Evolutionary conservation across 1,140 invertebrate species (phyloP).

Genomic region (Drosophila leontia): DNA sequence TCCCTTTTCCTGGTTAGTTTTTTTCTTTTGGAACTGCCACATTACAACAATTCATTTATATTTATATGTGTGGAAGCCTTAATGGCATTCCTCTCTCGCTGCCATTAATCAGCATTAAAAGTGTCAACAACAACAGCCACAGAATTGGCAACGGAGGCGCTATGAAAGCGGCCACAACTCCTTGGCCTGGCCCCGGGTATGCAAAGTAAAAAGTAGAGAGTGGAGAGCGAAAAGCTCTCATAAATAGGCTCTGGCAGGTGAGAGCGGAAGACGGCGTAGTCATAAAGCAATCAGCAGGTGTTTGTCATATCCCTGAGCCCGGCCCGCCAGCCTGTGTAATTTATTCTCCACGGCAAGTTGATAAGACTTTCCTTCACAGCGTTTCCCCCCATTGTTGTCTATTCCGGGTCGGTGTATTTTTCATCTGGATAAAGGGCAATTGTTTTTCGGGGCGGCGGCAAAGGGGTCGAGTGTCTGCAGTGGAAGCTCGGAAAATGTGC

Average conservation of each 20-base stretch:
- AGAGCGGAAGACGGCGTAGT: constrained; percentile 8
- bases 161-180: constrained; percentile 11
- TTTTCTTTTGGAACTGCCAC: constrained; percentile 25
- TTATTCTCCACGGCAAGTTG: constrained; percentile 61
- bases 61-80: constrained; percentile 59
- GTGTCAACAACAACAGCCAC: constrained; percentile 58
- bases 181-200: constrained; percentile 30
- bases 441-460: constrained; percentile 22
- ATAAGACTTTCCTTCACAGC: constrained; percentile 25
- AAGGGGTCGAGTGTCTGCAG: constrained; percentile 1
- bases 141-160: constrained; percentile 12
- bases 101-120: constrained; percentile 75
- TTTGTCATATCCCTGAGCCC: constrained; percentile 56
- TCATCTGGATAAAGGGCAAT: constrained; percentile 21
- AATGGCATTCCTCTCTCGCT: constrained; percentile 56
- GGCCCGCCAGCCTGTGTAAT: constrained; percentile 44
- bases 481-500: constrained; percentile 17
- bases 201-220: constrained; percentile 54
- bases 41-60: constrained; percentile 77
- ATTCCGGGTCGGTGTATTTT: constrained; percentile 1
- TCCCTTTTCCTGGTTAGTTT: background rate
- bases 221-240: constrained; percentile 52
- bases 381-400: constrained; percentile 12
- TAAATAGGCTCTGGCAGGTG: constrained; percentile 55
- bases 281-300: constrained; percentile 71